Conservation (phyloP, 2,797 vertebrate genomes). For the Moxostoma hubbsi region DNA sequence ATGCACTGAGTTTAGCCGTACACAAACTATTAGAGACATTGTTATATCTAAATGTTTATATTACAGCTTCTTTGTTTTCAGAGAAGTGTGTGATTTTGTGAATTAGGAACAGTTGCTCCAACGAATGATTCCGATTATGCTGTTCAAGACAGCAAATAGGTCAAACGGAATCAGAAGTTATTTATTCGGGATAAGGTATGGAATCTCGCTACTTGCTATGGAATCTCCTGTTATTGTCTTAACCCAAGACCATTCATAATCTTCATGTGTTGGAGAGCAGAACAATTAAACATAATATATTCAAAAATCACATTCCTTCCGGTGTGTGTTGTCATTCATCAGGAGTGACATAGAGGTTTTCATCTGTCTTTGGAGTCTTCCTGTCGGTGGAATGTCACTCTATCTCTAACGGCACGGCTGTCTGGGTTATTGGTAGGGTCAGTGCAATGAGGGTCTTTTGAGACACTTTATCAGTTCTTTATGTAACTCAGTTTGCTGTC, state of each 20-base stretch:
- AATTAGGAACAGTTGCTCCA: too few species aligned
- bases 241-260: constrained; percentile 1
- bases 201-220: neutral
- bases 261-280: constrained; percentile 7
- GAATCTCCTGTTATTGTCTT: constrained; percentile 11
- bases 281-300: neutral
- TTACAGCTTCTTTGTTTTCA: too few species aligned
- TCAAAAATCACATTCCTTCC: too few species aligned
- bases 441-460: neutral
- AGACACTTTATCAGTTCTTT: neutral
- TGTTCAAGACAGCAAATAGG: neutral
- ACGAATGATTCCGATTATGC: neutral
- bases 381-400: constrained; percentile 1
- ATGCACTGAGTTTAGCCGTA: too few species aligned
- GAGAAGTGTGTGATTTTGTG: too few species aligned
- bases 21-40: neutral
- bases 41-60: neutral
- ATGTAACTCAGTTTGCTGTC: neutral
- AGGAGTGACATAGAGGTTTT: too few species aligned
- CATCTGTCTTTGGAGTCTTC: too few species aligned
- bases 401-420: constrained; percentile 4
- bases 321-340: too few species aligned
- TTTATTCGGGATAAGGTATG: constrained; percentile 13
- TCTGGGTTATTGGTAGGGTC: neutral
- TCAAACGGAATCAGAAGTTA: neutral